Conservation (phyloP, 2,113 vertebrate species). For the Anguilla rostrata region DNA sequence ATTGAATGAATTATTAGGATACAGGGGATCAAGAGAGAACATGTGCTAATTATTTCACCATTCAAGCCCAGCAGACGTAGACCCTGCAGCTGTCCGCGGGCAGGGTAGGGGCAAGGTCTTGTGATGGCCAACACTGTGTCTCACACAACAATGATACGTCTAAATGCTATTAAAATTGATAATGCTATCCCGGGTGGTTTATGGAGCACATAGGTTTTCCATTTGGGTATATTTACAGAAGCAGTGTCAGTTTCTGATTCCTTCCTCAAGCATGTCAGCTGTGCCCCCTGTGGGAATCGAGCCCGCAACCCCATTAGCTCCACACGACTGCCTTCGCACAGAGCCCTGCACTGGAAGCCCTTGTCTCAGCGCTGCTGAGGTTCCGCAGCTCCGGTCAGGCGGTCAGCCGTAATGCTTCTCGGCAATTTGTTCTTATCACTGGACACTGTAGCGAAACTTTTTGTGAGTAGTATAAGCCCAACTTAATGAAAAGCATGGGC, state of each 20-base stretch:
- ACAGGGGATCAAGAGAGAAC: no score
- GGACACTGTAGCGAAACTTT: not conserved
- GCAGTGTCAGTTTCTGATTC: no score
- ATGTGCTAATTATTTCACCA: not conserved
- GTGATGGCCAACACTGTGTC: not conserved
- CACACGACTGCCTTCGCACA: not conserved
- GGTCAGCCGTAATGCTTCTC: not conserved
- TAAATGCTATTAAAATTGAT: not conserved
- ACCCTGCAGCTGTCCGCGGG: not conserved
- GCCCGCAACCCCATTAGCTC: not conserved
- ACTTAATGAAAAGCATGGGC: not conserved
- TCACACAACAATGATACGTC: not conserved
- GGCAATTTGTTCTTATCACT: not conserved
- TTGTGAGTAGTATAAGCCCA: not conserved
- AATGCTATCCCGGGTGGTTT: not conserved
- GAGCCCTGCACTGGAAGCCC: not conserved
- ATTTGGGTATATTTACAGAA: not conserved
- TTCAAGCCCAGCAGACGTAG: not conserved
- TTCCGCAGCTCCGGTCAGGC: not conserved
- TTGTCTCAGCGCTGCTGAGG: not conserved
- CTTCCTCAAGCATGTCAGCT: not conserved
- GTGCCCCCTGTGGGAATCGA: not conserved
- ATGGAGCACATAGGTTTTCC: not conserved
- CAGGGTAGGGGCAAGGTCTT: not conserved
- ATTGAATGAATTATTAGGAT: not conserved